Base-by-base conservation (phyloP, 2,888 invertebrate species). In the Apodemia zela region DNA sequence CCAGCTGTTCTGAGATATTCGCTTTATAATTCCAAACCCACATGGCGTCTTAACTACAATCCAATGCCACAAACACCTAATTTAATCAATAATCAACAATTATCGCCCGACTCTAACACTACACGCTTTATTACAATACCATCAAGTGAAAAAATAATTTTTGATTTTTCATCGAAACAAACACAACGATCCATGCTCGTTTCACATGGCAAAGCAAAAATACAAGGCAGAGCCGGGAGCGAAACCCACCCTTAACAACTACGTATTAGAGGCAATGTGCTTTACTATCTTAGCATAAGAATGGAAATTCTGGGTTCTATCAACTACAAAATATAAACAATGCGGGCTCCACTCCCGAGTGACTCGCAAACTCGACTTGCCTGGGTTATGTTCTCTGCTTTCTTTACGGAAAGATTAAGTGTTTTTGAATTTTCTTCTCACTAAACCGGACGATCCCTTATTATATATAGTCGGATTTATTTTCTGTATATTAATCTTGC, bases 51-150 rank as follows among this genome's bases (percentile, higher is more conserved):
- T 21, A 54, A 77, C 85, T 86, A 86, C 88, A 70, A 77, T 82
- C 87, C 84, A 84, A 85, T 85, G 85, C 84, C 88, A 84, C 84
- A 81, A 88, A 89, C 87, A 85, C 83, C 87, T 89, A 89, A 87
- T 85, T 86, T 89, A 87, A 86, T 88, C 91, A 91, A 90, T 90
- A 90, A 91, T 91, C 91, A 91, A 91, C 91, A 91, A 91, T 89
- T 86, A 87, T 84, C 89, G 87, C 85, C 85, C 88, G 81, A 80
- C 85, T 83, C 88, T 89, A 89, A 86, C 83, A 84, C 87, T 89
- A 89, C 88, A 84, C 86, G 85, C 86, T 81, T 85, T 84, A 80
- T 79, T 79, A 82, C 75, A 68, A 81, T 87, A 88, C 85, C 85
- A 84, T 87, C 87, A 81, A 91, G 89, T 90, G 91, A 89, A 91